A percentile compares a stretch with the other conserved stretches of the same genome.
These are phyloP conservation scores for Nemotelus pantherinus DNA, from an alignment of 2,888 invertebrate genomes.

Conservation along the genomic window DNA sequence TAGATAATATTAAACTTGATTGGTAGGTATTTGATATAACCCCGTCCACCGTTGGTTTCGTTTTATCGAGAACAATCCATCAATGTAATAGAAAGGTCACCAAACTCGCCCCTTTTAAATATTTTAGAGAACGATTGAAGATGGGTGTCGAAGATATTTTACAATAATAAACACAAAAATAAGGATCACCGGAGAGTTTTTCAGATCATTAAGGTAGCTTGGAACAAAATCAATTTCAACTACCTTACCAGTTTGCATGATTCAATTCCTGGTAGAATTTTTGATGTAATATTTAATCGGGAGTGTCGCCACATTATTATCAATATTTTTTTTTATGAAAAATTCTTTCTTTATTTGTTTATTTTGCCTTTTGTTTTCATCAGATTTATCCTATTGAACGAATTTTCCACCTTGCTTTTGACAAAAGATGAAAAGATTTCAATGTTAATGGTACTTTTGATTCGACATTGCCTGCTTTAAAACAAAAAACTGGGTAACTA, in stretches of 20 bases:
- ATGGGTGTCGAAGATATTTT: neutral
- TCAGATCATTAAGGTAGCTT: neutral
- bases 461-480: neutral
- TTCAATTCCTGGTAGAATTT: neutral
- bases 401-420: neutral
- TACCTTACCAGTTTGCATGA: neutral
- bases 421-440: neutral
- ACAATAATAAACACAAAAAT: neutral
- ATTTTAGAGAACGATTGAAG: neutral
- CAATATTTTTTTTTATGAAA: neutral
- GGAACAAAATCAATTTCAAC: neutral
- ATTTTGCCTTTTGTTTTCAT: neutral
- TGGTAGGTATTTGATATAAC: too few relatives aligned
- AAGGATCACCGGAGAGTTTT: neutral
- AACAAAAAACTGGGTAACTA: neutral
- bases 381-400: neutral
- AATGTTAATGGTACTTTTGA: neutral
- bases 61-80: too few relatives aligned
- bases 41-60: too few relatives aligned
- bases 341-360: neutral
- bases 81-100: too few relatives aligned
- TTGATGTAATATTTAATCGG: too few relatives aligned
- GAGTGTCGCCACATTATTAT: too few relatives aligned
- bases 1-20: too few relatives aligned
- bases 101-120: neutral